Evolutionary conservation across 2,888 invertebrate genomes (phyloP), one percentile per base, ranked within the genome.

Genomic region (Heliconius cydno): DNA sequence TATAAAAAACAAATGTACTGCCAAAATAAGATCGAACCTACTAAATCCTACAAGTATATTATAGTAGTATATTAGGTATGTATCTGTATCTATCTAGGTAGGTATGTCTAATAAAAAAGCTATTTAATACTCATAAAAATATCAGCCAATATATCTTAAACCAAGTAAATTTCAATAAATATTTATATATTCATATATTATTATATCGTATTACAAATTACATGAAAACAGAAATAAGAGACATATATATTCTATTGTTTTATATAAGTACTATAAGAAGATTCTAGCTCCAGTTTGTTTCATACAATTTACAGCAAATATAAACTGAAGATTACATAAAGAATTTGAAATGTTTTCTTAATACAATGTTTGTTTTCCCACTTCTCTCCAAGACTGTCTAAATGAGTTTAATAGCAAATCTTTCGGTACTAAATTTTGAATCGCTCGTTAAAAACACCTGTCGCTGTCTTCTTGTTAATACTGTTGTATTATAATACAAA

Each of bases 391-490:
- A 87, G 92, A 91, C 91, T 88, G 88, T 91, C 87, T 88, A 88
- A 94, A 92, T 88, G 88, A 91, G 94, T 94, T 94, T 94, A 94
- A 95, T 92, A 91, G 92, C 89, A 87, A 91, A 92, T 93, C 91
- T 90, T 89, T 87, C 85, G 88, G 89, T 87, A 88, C 88, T 94
- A 94, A 94, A 94, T 93, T 93, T 92, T 90, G 85, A 88, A 86
- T 88, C 85, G 89, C 87, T 90, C 92, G 91, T 95, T 93, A 94
- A 94, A 94, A 92, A 92, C 94, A 95, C 94, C 94, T 95, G 94
- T 92, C 92, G 90, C 87, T 88, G 86, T 88, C 89, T 89, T 88
- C 88, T 91, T 89, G 88, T 84, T 86, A 89, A 89, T 90, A 91
- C 89, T 88, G 87, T 90, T 91, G 86, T 90, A 92, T 89, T 87